These are phyloP conservation scores for Protobothrops flavoviridis DNA, from an alignment of 2,113 vertebrate genomes.

Conservation along the genomic window DNA sequence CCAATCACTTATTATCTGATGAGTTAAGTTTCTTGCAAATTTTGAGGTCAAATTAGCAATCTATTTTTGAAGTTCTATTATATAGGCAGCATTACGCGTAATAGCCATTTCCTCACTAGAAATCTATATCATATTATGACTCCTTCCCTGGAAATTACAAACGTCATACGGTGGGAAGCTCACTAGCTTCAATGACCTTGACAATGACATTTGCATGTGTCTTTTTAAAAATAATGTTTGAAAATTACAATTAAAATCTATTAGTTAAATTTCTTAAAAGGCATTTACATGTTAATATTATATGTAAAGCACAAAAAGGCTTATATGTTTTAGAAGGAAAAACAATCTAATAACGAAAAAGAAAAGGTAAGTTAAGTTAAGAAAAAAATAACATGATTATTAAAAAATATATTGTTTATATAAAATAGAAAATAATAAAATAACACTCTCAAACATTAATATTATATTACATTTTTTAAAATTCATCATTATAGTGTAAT, in stretches of 20 bases:
- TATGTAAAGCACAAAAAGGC: not conserved
- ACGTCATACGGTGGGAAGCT: not conserved
- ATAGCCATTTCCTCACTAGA: not conserved
- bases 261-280: not conserved
- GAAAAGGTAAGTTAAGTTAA: not conserved
- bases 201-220: not conserved
- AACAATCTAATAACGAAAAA: not conserved
- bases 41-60: conserved; percentile 41
- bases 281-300: not conserved
- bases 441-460: not conserved
- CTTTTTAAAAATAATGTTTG: not conserved
- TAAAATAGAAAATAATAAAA: not conserved
- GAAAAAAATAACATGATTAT: not conserved
- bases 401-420: not conserved
- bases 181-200: not conserved
- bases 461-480: not conserved
- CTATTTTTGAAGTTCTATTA: not conserved
- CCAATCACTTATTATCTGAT: conserved; percentile 8
- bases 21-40: conserved; percentile 31
- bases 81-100: not conserved
- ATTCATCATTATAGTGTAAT: not conserved
- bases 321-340: not conserved
- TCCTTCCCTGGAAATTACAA: not conserved
- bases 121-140: not conserved
- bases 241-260: not conserved